Percentiles rank a stretch among this genome's conserved stretches.
phyloP scores from a whole-genome alignment of 2,113 vertebrate species.

The Elgaria multicarinata region DNA sequence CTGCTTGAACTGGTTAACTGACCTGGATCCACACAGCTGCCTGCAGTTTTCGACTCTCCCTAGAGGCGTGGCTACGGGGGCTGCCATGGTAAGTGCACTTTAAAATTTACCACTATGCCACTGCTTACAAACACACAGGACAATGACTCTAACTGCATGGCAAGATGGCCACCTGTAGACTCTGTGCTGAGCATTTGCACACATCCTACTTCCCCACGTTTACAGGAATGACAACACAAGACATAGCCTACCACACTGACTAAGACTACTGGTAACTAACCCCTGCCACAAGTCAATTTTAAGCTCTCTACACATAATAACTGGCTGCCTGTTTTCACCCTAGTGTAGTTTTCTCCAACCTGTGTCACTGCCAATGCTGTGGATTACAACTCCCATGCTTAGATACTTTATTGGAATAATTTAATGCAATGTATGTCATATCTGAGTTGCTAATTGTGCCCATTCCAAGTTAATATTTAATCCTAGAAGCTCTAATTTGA shows the following conservation, averaged over 20 bases:
- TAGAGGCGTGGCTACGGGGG: no score
- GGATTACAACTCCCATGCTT: no score
- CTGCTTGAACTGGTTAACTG: no score
- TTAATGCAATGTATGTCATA: neutral
- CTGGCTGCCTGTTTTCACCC: neutral
- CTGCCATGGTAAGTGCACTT: no score
- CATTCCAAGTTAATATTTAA: neutral
- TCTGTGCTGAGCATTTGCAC: neutral
- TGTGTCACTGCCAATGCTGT: no score
- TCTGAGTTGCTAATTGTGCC: neutral
- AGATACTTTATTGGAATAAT: neutral
- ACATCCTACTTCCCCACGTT: neutral
- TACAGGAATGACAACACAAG: neutral
- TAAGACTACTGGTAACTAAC: neutral
- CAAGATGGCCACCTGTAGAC: neutral
- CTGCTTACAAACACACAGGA: no score
- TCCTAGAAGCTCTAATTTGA: neutral
- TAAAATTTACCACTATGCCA: no score
- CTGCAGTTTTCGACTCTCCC: no score
- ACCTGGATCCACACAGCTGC: no score
- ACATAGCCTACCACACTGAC: neutral
- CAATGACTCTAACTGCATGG: neutral
- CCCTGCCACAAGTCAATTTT: neutral
- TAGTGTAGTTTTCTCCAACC: no score
- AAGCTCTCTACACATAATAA: neutral